Conservation (phyloP, 2,888 invertebrate species). For the Steinernema scapterisci region DNA sequence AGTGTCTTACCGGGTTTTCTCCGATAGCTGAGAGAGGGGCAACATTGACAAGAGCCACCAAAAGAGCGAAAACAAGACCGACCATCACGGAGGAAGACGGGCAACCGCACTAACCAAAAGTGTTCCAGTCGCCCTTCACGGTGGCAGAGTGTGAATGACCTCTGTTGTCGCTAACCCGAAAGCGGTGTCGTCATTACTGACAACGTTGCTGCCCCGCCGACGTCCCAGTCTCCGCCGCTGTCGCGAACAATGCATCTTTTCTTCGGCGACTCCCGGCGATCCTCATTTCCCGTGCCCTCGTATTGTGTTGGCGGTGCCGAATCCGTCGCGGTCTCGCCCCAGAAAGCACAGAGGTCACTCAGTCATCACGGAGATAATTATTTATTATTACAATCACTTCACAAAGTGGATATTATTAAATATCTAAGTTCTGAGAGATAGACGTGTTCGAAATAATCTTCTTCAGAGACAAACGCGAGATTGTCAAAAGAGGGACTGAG, state of each 20-base stretch:
- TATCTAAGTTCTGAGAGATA: conserved; percentile 16
- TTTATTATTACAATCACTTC: conserved; percentile 16
- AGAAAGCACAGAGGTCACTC: background rate
- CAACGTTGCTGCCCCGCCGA: conserved; percentile 9
- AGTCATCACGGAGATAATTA: background rate
- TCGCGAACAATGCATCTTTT: conserved; percentile 24
- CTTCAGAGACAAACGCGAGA: conserved; percentile 24
- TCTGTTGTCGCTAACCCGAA: conserved; percentile 28
- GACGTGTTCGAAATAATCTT: background rate
- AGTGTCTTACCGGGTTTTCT: conserved; percentile 62
- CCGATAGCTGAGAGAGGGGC: conserved; percentile 52
- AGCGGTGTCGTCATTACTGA: conserved; percentile 26
- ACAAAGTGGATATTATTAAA: conserved; percentile 13
- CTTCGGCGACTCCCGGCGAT: background rate
- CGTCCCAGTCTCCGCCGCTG: background rate
- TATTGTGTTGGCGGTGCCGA: background rate
- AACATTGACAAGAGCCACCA: conserved; percentile 21
- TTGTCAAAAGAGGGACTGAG: background rate
- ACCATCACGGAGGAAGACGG: conserved; percentile 30
- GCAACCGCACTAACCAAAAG: conserved; percentile 32
- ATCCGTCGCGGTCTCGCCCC: background rate
- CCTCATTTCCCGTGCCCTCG: background rate
- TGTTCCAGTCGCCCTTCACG: conserved; percentile 29
- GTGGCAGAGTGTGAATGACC: conserved; percentile 23
- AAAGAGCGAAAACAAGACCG: conserved; percentile 21